Conservation (phyloP, 2,797 vertebrate species). For the Delichon dasypus region DNA sequence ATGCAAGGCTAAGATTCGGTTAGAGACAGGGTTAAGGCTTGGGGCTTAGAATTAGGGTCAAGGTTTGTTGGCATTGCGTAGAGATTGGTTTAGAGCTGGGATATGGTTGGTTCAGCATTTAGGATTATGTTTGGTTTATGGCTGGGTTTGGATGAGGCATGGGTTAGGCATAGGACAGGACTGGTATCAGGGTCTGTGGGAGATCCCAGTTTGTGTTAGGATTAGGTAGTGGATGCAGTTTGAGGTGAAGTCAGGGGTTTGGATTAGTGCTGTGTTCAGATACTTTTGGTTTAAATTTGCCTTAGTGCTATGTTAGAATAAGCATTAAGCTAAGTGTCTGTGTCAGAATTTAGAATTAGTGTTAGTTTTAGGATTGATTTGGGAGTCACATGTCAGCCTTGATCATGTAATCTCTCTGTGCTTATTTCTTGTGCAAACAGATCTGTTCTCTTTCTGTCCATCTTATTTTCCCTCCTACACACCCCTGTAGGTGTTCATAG, state of each 20-base stretch:
- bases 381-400: neutral
- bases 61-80: neutral
- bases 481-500: neutral
- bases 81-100: neutral
- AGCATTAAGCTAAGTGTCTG: neutral
- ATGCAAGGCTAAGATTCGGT: neutral
- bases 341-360: neutral
- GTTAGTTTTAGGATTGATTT: neutral
- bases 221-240: neutral
- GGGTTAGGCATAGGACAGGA: neutral
- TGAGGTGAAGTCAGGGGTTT: neutral
- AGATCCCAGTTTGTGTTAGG: neutral
- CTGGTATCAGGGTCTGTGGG: neutral
- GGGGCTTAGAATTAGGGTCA: neutral
- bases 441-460: neutral
- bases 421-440: constrained; percentile 8
- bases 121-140: neutral
- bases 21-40: neutral
- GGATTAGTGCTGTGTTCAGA: neutral
- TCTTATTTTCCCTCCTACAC: constrained; percentile 6
- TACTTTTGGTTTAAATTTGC: neutral
- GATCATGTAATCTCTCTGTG: neutral
- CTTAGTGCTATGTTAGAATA: neutral
- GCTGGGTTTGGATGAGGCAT: neutral
- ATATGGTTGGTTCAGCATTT: neutral